Evolutionary conservation across 2,113 vertebrate species (phyloP), one percentile per base, ranked within the genome.

Genomic region (Muntiacus muntjak): DNA sequence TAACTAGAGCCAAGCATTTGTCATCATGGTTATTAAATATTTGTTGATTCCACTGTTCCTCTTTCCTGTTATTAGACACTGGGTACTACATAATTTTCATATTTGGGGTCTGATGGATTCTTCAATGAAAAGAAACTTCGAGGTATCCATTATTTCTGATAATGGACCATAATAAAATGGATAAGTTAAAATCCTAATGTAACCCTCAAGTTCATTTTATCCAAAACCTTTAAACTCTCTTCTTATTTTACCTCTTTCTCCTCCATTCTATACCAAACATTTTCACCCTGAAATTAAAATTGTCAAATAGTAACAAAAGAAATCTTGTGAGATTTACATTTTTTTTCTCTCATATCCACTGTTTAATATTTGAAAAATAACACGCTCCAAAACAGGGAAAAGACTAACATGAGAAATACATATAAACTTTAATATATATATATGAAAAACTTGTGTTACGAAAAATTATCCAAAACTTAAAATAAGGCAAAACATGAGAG

Each of bases 1-100:
- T 95, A 96, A 90, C 64, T 40, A 95, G 52, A 95, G 78, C 83
- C 91, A 94, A 86, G 28, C 62, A 64, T 93, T 76, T 82, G 45
- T 91, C 83, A 85, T 83, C 55, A 82, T 45, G 17, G 40, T 30
- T 55, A 30, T 93, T 93, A 91, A 93, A 57, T 52, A 47, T 85
- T 52, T 93, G 33, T 91, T 62, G 26, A 85, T 88, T 62, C 33
- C 36, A 47, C 19, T 60, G 11, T 47, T 58, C 14, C 16, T 52
- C 26, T 71, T 84, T 16, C n/a, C 50, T 43, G 11, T 89, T 89
- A 85, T 62, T 85, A 71, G 43, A 55, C 71, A 28, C 33, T 64
- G 43, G 17, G 11, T 82, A 23, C 67, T 82, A 67, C 9, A 60
- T 57, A 40, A 82, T 94, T 78, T 84, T 91, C 83, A 84, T 40